These are phyloP conservation scores for Sialis fuliginosa DNA, from an alignment of 2,888 invertebrate genomes.

Conservation along the genomic window DNA sequence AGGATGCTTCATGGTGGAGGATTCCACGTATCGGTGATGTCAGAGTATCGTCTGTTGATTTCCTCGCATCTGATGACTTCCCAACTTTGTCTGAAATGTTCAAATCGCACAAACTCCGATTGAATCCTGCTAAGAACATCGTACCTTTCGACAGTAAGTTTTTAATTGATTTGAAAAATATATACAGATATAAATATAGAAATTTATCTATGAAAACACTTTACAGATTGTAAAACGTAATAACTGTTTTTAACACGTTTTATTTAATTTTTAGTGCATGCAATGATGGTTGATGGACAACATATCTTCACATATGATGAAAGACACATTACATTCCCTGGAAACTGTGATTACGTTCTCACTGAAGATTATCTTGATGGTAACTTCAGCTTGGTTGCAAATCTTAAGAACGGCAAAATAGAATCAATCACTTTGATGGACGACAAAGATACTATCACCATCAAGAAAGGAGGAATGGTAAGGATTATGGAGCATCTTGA, in stretches of 20 bases:
- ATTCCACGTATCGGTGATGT: no score
- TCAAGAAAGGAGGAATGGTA: constrained; percentile 35
- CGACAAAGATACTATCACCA: constrained; percentile 38
- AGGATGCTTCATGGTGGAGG: no score
- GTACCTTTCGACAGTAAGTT: constrained; percentile 45
- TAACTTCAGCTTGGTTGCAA: constrained; percentile 67
- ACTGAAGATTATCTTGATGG: constrained; percentile 70
- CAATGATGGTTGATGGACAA: constrained; percentile 57
- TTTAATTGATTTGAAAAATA: neutral
- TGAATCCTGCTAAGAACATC: constrained; percentile 36
- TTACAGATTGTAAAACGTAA: no score
- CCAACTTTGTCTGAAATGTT: constrained; percentile 34
- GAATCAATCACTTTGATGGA: constrained; percentile 52
- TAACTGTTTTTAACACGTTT: neutral
- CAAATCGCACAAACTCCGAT: constrained; percentile 34
- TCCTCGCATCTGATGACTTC: constrained; percentile 38
- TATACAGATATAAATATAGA: neutral
- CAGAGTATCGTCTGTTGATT: constrained; percentile 26
- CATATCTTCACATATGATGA: constrained; percentile 83
- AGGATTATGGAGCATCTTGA: constrained; percentile 20
- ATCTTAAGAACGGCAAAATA: constrained; percentile 49
- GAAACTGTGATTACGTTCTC: constrained; percentile 68
- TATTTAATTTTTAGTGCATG: constrained; percentile 34
- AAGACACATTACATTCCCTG: constrained; percentile 60
- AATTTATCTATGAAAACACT: neutral